phyloP scores from a whole-genome alignment of 1,140 invertebrate species.

The Drosophila simulans region DNA sequence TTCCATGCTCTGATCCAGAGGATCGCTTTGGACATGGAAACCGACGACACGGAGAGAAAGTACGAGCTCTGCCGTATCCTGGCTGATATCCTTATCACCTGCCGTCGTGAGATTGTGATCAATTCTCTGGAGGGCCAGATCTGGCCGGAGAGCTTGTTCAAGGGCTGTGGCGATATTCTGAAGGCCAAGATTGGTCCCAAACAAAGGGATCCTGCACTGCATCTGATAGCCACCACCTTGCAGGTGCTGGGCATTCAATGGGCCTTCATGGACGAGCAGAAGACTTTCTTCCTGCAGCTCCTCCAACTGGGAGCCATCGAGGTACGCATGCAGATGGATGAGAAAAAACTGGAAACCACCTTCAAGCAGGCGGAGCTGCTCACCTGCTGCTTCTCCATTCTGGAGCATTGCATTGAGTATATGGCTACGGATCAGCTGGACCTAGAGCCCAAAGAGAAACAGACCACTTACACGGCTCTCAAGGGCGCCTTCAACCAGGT shows the following conservation, averaged over 20 bases:
- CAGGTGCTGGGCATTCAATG: conserved; percentile 94
- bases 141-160: conserved; percentile 92
- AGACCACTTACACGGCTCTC: conserved; percentile 94
- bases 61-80: conserved; percentile 93
- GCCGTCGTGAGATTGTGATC: conserved; percentile 87
- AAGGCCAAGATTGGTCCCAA: conserved; percentile 94
- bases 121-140: conserved; percentile 88
- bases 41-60: conserved; percentile 93
- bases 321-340: conserved; percentile 96
- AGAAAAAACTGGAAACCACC: conserved; percentile 92
- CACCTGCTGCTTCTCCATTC: conserved; percentile 92
- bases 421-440: conserved; percentile 93
- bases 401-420: conserved; percentile 92
- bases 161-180: conserved; percentile 92
- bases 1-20: conserved; percentile 94
- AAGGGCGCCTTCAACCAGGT: conserved; percentile 95
- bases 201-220: conserved; percentile 94
- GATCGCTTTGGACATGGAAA: conserved; percentile 93
- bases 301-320: conserved; percentile 95
- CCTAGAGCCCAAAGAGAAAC: conserved; percentile 95
- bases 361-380: conserved; percentile 91
- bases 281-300: conserved; percentile 92
- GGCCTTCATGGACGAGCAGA: conserved; percentile 91
- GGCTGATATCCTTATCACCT: conserved; percentile 90
- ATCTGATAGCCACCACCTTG: conserved; percentile 91